phyloP scores from a whole-genome alignment of 2,797 vertebrate species.

The Falco biarmicus region DNA sequence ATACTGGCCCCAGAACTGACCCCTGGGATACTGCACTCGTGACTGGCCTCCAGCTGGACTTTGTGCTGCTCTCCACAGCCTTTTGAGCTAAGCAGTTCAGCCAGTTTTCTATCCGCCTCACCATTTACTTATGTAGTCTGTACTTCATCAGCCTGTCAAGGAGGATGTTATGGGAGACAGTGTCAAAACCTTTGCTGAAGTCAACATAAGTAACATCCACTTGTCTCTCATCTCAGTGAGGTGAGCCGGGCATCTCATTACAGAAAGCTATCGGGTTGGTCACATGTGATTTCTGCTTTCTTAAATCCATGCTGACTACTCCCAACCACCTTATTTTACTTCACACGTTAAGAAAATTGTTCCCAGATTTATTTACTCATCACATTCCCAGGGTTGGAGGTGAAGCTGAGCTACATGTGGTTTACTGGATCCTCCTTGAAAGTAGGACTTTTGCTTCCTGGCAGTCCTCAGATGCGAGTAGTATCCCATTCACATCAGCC shows the following conservation, averaged over 20 bases:
- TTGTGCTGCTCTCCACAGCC: background rate
- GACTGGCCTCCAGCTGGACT: background rate
- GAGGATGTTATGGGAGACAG: background rate
- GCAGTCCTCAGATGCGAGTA: background rate
- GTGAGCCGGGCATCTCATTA: background rate
- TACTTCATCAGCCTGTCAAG: background rate
- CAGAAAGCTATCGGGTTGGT: background rate
- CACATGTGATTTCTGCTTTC: conserved; percentile 7
- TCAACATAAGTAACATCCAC: background rate
- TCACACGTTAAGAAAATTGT: background rate
- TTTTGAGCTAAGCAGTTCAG: background rate
- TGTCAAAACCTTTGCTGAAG: conserved; percentile 2
- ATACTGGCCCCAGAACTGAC: background rate
- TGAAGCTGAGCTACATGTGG: background rate
- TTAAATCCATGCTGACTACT: conserved; percentile 3
- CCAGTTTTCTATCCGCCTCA: background rate
- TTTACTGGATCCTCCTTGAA: background rate
- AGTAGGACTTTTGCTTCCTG: background rate
- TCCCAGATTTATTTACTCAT: background rate
- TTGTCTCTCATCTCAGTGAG: background rate
- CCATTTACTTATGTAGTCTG: background rate
- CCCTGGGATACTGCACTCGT: background rate
- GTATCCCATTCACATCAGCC: background rate
- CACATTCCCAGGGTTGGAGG: background rate
- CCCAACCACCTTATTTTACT: background rate